Percentiles rank a stretch among this genome's conserved stretches.
phyloP scores from a whole-genome alignment of 2,888 invertebrate species.

The Acanthosepion pharaonis region DNA sequence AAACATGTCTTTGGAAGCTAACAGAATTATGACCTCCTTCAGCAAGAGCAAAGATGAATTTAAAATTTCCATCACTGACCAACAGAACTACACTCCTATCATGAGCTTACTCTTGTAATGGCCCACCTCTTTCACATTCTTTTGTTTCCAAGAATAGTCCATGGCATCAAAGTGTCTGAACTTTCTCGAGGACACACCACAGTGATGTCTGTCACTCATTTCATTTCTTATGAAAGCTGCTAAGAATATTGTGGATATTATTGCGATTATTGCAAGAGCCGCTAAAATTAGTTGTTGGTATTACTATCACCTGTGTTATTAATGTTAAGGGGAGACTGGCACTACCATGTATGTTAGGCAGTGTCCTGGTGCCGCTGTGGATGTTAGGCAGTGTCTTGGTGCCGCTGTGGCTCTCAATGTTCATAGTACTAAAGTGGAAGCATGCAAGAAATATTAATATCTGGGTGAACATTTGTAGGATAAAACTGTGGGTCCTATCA shows the following conservation, averaged over 20 bases:
- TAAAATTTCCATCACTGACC: neutral
- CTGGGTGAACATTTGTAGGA: too few species aligned
- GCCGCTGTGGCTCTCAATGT: too few species aligned
- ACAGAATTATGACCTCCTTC: neutral
- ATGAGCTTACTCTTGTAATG: neutral
- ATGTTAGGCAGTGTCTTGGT: too few species aligned
- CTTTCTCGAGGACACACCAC: neutral
- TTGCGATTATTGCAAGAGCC: neutral
- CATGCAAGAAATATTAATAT: too few species aligned
- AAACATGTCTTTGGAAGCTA: slow-evolving; percentile 17
- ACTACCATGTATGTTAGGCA: too few species aligned
- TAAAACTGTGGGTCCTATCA: too few species aligned
- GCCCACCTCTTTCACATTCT: neutral
- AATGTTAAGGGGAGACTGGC: too few species aligned
- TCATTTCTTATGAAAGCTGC: too few species aligned
- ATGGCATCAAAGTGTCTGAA: neutral
- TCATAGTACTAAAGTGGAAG: too few species aligned
- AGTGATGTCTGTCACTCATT: neutral
- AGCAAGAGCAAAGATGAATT: slow-evolving; percentile 11
- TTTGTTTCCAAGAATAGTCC: neutral
- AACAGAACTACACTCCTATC: neutral
- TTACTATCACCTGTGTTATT: too few species aligned
- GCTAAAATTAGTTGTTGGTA: neutral
- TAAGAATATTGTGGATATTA: neutral
- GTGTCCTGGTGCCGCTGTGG: too few species aligned